Base-by-base conservation (phyloP, 2,888 invertebrate species). In the Malthinus seriepunctatus region DNA sequence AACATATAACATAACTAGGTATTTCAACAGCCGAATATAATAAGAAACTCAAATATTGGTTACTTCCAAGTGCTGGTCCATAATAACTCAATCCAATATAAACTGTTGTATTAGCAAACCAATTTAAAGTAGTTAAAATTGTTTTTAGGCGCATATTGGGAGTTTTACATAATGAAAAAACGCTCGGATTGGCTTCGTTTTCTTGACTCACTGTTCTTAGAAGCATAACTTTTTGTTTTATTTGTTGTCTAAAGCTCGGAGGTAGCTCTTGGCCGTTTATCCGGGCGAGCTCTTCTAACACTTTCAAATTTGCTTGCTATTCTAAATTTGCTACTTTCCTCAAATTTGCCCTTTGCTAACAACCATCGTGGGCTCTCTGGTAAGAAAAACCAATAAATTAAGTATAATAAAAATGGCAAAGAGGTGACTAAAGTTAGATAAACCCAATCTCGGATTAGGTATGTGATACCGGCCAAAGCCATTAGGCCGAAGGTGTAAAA, bases 61-160 rank as follows among this genome's bases (percentile, higher is more conserved):
- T 91, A 70, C 84, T 90, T 8, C 95, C 95, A 51, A 95, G 82
- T 1, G 93, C 89, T 8, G 95, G 94, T 0, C 94, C 93, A 70
- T 95, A 95, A 73, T 95, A 94, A 67, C 93, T 94, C 35, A 95
- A 81, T 0, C 95, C 95, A 11, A 95, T 90, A 73, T 95, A 95
- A 1, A 95, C 95, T 77, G 91, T 93, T 72, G 94, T 93, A 69
- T 93, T 95, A 47, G 94, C 93, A 75, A 95, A 94, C 94, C 93
- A 94, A 76, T 92, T 93, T 14, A 93, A 77, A 0, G 93, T 93
- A 51, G 94, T 93, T 51, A 94, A 79, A 65, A 87, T 85, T 0
- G 95, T 95, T 78, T 94, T 95, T 9, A 94, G 79, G 44, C 95
- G 82, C 89, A 95, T 92, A 74, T 95, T 95, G 1, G 94, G 93